Base-by-base conservation (phyloP, 2,113 vertebrate species). In the Lagenorhynchus albirostris region DNA sequence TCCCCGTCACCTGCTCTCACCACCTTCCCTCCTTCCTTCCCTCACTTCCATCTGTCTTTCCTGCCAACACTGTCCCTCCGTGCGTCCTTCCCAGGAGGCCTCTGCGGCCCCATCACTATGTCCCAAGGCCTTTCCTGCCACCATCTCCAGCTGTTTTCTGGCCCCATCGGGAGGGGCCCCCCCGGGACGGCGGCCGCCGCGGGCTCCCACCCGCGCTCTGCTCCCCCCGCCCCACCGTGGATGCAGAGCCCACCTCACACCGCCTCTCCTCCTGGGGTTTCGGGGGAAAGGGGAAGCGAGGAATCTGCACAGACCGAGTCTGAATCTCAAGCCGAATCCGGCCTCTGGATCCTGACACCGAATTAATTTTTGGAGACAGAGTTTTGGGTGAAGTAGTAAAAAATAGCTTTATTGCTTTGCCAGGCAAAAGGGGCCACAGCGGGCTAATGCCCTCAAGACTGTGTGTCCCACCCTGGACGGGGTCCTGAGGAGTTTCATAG, bases 191-290 rank as follows among this genome's bases (percentile, higher is more conserved):
- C 6, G 18, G 41, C 50, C 26, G 23, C 73, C 38, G 8, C 0
- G 1, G 33, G 7, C 50, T 71, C 20, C 5, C 1, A 0, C 38
- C n/a, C 29, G 5, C 2, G 0, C 25, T 15, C 47, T 33, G 17
- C 26, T 20, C 41, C 26, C 5, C 5, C 0, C 3, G 7, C 0
- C 33, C 44, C 41, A 1, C 0, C 0, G 0, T 14, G 17, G 67
- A n/a, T 14, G 31, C 50, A 20, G 23, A 53, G n/a, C 8, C 5
- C 33, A 2, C 41, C 77, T 55, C 33, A 85, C 76, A 26, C 38
- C 5, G 1, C 8, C 13, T 67, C 10, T 83, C 65, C 44, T 73
- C 62, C 44, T n/a, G 21, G 38, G 29, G 14, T 31, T 77, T 44
- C 38, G 29, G 20, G 1, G 8, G n/a, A 68, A 89, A 80, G 31